phyloP scores from a whole-genome alignment of 2,888 invertebrate genomes.

The Eupithecia vulgata region DNA sequence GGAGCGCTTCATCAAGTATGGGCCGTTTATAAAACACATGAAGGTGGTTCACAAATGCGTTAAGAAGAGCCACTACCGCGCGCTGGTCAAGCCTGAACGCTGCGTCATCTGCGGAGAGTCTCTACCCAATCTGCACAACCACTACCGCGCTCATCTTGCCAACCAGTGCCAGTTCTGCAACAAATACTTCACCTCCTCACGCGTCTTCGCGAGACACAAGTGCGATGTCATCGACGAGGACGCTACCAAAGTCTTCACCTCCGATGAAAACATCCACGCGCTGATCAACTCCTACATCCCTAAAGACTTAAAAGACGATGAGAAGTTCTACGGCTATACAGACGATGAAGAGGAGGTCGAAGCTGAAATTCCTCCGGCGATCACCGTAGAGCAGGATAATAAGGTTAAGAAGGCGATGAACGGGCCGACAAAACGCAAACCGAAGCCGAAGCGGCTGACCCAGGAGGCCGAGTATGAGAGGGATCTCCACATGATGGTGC shows the following conservation, averaged over 20 bases:
- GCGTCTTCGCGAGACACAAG: slow-evolving; percentile 64
- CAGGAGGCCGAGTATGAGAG: slow-evolving; percentile 50
- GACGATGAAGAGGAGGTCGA: slow-evolving; percentile 66
- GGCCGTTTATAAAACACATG: slow-evolving; percentile 77
- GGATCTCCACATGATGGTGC: slow-evolving; percentile 60
- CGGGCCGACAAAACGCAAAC: slow-evolving; percentile 13
- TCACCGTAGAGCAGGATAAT: slow-evolving; percentile 14
- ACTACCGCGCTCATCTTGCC: slow-evolving; percentile 84
- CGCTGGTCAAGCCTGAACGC: slow-evolving; percentile 76
- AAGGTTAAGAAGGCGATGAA: slow-evolving; percentile 20
- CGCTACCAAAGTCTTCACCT: slow-evolving; percentile 69
- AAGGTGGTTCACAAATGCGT: slow-evolving; percentile 66
- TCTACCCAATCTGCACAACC: slow-evolving; percentile 85
- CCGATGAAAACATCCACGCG: slow-evolving; percentile 62
- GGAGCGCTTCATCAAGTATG: slow-evolving; percentile 76
- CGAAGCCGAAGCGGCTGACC: slow-evolving; percentile 14
- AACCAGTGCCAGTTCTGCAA: slow-evolving; percentile 80
- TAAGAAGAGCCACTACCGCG: slow-evolving; percentile 75
- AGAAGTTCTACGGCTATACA: slow-evolving; percentile 72
- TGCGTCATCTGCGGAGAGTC: slow-evolving; percentile 85
- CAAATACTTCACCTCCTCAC: slow-evolving; percentile 75
- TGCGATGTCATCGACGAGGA: slow-evolving; percentile 71
- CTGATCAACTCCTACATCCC: slow-evolving; percentile 73
- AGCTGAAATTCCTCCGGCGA: slow-evolving; percentile 12
- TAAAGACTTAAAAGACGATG: slow-evolving; percentile 71